Base-by-base conservation (phyloP, 2,888 invertebrate species). In the Eupithecia subfuscata region DNA sequence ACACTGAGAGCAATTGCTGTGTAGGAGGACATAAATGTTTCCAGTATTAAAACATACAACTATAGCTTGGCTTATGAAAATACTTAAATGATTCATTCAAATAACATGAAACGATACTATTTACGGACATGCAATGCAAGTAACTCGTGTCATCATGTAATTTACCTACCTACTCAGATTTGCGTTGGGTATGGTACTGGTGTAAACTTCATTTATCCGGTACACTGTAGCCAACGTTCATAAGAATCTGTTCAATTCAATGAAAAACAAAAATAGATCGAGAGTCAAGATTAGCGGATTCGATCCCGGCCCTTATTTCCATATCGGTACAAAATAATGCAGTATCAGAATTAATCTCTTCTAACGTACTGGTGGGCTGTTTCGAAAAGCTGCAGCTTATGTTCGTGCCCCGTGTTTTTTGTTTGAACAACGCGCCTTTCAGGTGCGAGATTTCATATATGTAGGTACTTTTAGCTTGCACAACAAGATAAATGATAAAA, bases 21-120 rank as follows among this genome's bases (percentile, higher is more conserved):
- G 69, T 73, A 48, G 73, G 63, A 64, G 22, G 63, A 71, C 64
- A 45, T 71, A 18, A 22, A 48, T 64, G 73, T 1, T 69, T 69
- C 45, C 69, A 37, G 65, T 22, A 37, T n/a, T 43, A 52, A 22
- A 45, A 64, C 14, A 63, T 30, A 63, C 48, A 37, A 63, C 25
- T 56, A 34, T 43, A 40, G 18, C n/a, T n/a, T 37, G 70, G 34
- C 22, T 22, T 68, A n/a, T 25, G 22, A 40, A 43, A 9, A 52
- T 16, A 22, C 30, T 45, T 45, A n/a, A 9, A 64, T 71, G 71
- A 64, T 25, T 67, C 72, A 72, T 12, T 67, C 16, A n/a, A n/a
- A 64, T 71, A 68, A 45, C 43, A 43, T 68, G 43, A 45, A 43
- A 43, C 68, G n/a, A 30, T 45, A 43, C 22, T 69, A 45, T 69